Evolutionary conservation across 2,113 vertebrate genomes (phyloP).

Genomic region (Silurus meridionalis): DNA sequence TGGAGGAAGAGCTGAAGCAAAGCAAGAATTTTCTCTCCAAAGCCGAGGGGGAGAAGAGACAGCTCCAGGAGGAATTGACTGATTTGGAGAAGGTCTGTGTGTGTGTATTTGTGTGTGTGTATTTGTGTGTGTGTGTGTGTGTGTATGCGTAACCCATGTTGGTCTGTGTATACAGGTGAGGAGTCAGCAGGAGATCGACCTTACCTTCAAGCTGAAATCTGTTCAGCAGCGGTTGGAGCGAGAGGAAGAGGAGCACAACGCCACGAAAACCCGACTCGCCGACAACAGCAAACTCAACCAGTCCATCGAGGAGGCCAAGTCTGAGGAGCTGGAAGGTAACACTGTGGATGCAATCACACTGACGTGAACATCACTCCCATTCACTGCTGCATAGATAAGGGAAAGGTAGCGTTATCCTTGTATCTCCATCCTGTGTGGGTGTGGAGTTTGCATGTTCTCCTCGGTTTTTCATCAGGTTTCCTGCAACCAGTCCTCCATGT

Average conservation of each 20-base stretch:
- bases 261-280: conserved; percentile 84
- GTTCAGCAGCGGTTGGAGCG: conserved; percentile 92
- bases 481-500: no score
- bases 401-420: background rate
- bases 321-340: conserved; percentile 88
- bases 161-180: conserved; percentile 78
- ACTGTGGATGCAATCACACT: background rate
- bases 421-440: no score
- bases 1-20: conserved; percentile 86
- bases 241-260: conserved; percentile 90
- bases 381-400: background rate
- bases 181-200: conserved; percentile 93
- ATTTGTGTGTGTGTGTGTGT: background rate
- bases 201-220: conserved; percentile 92
- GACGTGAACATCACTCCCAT: background rate
- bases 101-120: conserved; percentile 19
- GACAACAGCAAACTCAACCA: conserved; percentile 89
- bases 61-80: conserved; percentile 83
- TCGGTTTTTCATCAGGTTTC: no score
- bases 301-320: conserved; percentile 93
- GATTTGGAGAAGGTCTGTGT: conserved; percentile 85
- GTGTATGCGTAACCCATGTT: background rate
- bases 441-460: no score
- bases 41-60: conserved; percentile 83
- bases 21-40: conserved; percentile 76